These are phyloP conservation scores for Balaeniceps rex DNA, from an alignment of 2,113 vertebrate species.

Conservation along the genomic window DNA sequence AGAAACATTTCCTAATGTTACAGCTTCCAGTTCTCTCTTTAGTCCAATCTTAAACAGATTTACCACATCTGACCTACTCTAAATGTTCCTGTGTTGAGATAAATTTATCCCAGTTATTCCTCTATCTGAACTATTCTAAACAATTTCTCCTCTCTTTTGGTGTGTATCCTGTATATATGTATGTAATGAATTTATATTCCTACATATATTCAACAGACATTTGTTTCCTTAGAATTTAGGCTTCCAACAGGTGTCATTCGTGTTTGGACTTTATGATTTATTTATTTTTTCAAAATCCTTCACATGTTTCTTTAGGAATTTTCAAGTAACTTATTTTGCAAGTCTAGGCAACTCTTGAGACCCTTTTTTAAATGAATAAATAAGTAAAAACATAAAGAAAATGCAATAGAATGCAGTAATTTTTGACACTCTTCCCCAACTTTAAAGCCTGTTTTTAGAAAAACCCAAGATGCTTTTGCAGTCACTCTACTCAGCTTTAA, in stretches of 20 bases:
- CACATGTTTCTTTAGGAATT: background rate
- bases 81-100: background rate
- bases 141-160: background rate
- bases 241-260: background rate
- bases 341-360: background rate
- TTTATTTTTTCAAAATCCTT: background rate
- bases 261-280: background rate
- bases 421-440: background rate
- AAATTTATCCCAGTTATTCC: background rate
- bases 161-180: background rate
- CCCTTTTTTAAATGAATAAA: background rate
- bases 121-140: background rate
- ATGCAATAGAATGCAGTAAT: background rate
- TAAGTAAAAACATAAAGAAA: background rate
- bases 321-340: background rate
- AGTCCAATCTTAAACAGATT: background rate
- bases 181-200: background rate
- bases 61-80: background rate
- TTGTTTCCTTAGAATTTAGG: background rate
- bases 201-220: background rate
- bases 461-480: background rate
- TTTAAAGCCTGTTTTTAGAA: background rate
- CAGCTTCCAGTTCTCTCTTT: background rate
- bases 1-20: background rate
- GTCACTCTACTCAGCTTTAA: background rate